Percentiles rank a stretch among this genome's conserved stretches.
phyloP scores from a whole-genome alignment of 2,113 vertebrate species.

The Circaetus cinerascens region DNA sequence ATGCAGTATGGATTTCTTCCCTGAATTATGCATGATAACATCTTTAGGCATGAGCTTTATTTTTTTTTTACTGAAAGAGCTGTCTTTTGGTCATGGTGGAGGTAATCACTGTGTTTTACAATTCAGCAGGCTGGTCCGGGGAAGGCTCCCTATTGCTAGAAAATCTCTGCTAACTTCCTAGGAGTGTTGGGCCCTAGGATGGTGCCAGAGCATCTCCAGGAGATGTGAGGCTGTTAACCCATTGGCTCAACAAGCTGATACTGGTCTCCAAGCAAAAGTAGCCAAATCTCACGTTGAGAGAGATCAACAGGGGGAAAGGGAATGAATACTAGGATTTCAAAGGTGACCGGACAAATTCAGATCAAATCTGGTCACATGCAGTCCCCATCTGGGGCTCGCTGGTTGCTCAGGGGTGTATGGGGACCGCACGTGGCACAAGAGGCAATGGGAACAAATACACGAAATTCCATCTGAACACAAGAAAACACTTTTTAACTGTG shows the following conservation, averaged over 20 bases:
- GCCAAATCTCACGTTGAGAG: not conserved
- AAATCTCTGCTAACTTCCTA: not conserved
- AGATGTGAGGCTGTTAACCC: not conserved
- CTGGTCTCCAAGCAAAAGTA: not conserved
- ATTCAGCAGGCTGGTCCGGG: not conserved
- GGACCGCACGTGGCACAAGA: not conserved
- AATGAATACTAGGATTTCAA: not conserved
- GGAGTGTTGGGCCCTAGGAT: not conserved
- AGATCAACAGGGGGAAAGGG: not conserved
- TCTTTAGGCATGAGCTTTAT: not conserved
- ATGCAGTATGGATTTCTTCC: slow-evolving; percentile 66
- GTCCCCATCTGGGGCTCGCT: not conserved
- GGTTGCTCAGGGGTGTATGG: not conserved
- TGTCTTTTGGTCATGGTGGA: not conserved
- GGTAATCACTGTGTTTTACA: not conserved
- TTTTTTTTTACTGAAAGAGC: not conserved
- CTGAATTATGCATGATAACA: slow-evolving; percentile 63
- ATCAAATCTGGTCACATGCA: not conserved
- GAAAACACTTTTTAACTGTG: not conserved
- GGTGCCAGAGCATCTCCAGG: not conserved
- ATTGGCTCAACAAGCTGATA: not conserved
- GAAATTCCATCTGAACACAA: not conserved
- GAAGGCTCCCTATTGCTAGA: not conserved
- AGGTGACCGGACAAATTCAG: not conserved
- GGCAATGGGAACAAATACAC: not conserved